phyloP scores from a whole-genome alignment of 2,797 vertebrate genomes.

The Nannoperca australis region DNA sequence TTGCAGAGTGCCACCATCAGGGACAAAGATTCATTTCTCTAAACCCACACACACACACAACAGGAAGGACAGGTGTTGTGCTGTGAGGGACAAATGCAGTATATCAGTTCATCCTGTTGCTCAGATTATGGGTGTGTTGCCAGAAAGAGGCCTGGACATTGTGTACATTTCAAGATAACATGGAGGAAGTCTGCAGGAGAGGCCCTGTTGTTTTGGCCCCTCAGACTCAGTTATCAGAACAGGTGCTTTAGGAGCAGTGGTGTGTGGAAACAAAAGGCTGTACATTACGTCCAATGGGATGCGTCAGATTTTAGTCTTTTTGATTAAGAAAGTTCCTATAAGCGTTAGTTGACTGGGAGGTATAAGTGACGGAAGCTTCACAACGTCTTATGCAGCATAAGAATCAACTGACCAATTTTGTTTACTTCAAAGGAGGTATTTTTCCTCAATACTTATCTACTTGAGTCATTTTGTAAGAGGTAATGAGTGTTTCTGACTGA shows the following conservation, averaged over 20 bases:
- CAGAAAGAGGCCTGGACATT: slow-evolving; percentile 7
- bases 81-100: background rate
- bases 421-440: background rate
- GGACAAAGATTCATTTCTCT: slow-evolving; percentile 51
- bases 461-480: background rate
- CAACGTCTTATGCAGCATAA: background rate
- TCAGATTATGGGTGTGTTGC: background rate
- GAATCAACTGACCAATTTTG: background rate
- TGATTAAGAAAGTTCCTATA: background rate
- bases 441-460: background rate
- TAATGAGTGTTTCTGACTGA: background rate
- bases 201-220: slow-evolving; percentile 16
- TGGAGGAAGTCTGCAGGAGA: slow-evolving; percentile 22
- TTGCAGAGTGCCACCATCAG: slow-evolving; percentile 50
- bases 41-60: slow-evolving; percentile 20
- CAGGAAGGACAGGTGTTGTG: slow-evolving; percentile 1
- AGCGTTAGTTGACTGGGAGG: background rate
- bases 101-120: background rate
- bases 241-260: background rate
- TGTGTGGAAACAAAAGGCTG: slow-evolving; percentile 24
- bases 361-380: background rate
- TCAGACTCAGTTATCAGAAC: background rate
- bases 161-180: slow-evolving; percentile 36
- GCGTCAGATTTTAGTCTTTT: background rate
- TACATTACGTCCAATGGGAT: background rate